These are phyloP conservation scores for Smutsia temminckii DNA, from an alignment of 2,797 vertebrate species.

Conservation along the genomic window DNA sequence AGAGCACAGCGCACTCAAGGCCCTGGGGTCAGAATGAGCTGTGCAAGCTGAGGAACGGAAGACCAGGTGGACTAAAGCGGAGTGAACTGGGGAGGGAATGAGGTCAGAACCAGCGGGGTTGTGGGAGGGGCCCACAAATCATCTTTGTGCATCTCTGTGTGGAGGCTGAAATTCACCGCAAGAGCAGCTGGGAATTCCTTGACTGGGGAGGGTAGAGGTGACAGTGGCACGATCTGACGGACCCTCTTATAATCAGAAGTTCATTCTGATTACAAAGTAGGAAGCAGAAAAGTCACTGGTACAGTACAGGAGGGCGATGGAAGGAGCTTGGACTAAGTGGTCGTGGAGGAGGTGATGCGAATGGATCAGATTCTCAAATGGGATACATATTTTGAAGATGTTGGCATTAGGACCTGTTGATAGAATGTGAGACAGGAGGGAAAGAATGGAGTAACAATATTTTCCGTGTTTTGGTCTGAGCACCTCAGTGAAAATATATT, in stretches of 20 bases:
- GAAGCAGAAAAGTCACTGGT: neutral
- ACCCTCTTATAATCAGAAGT: neutral
- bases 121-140: no score
- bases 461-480: neutral
- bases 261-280: neutral
- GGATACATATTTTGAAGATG: neutral
- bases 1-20: neutral
- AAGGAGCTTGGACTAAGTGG: neutral
- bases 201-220: neutral
- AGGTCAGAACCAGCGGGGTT: neutral
- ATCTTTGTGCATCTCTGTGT: neutral
- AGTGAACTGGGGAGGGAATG: neutral
- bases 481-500: neutral
- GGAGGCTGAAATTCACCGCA: neutral
- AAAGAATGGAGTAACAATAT: neutral
- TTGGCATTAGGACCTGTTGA: neutral
- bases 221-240: neutral
- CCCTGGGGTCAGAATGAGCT: neutral
- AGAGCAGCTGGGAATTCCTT: neutral
- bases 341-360: neutral
- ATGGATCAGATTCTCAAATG: neutral
- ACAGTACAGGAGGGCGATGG: neutral
- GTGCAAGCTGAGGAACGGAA: neutral
- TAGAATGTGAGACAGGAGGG: neutral
- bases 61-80: neutral